Evolutionary conservation across 1,140 invertebrate species (phyloP), one percentile per base, ranked within the genome.

Genomic region (Penaeus japonicus): DNA sequence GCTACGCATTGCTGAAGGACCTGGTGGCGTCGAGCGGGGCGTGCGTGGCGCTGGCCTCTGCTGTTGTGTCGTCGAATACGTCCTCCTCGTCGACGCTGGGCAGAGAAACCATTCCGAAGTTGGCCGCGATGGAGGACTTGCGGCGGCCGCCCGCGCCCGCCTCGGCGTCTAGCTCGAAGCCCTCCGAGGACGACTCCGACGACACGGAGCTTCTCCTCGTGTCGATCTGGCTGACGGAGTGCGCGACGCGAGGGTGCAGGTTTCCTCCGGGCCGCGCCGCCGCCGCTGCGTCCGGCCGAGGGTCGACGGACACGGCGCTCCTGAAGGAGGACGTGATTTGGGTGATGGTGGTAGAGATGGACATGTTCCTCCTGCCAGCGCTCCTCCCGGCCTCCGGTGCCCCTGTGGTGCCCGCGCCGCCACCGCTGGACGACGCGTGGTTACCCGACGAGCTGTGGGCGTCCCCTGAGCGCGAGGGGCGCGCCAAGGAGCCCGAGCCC

Each of bases 1-100:
- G 5, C 39, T 53, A 85, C 5, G 73, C 73, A 27, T 85, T 75
- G 18, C 65, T 77, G 27, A 30, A 22, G 18, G 70, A 39, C 30
- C 39, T 32, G 7, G 53, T 55, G 30, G 35, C 20, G 20, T 57
- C 35, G n/a, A 77, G n/a, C 4, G 70, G 24, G 17, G 47, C 47
- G 32, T 75, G 65, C 4, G 70, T 17, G 17, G 47, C 47, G 32
- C 55, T 47, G 27, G 57, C 55, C 27, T 17, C 22, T 0, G 55
- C 24, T 1, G 87, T 30, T 2, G 80, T 4, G 18, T 57, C 70
- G 4, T 83, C 87, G 30, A 83, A 85, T 4, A 57, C 89, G 22
- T 90, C 89, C 84, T 90, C 89, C 47, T 90, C 89, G 47, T 90
- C 59, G 53, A 90, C 89, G 75, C 89, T 90, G 7, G 89, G 89